These are phyloP conservation scores for Saiga tatarica DNA, from an alignment of 2,113 vertebrate species.

Conservation along the genomic window DNA sequence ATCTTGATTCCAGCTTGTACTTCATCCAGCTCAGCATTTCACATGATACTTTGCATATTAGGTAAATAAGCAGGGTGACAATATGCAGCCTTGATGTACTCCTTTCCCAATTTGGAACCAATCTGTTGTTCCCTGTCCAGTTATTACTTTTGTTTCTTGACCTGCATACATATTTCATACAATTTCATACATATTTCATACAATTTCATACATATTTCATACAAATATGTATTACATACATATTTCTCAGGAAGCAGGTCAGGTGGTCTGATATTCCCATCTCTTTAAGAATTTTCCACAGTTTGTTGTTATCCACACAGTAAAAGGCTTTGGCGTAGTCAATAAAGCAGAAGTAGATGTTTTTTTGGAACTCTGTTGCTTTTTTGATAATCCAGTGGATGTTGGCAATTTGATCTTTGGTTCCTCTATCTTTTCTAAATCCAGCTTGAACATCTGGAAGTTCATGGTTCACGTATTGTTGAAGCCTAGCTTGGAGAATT, in stretches of 20 bases:
- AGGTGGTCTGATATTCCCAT: background rate
- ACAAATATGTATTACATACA: no score
- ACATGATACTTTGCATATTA: background rate
- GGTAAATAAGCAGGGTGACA: background rate
- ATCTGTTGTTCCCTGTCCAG: background rate
- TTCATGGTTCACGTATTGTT: background rate
- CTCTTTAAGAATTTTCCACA: background rate
- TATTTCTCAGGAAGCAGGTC: background rate
- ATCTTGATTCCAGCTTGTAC: background rate
- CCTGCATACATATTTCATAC: background rate
- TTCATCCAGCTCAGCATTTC: background rate
- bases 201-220: background rate
- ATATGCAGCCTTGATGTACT: background rate
- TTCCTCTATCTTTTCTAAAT: background rate
- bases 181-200: background rate
- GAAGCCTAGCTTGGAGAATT: background rate
- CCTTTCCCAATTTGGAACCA: background rate
- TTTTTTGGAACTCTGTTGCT: background rate
- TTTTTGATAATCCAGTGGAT: background rate
- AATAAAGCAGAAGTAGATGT: background rate
- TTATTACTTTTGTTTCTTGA: background rate
- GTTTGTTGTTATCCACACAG: background rate
- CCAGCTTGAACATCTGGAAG: background rate
- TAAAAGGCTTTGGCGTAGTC: background rate
- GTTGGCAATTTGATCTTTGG: background rate